phyloP scores from a whole-genome alignment of 2,888 invertebrate genomes.

The Gibbula magus region DNA sequence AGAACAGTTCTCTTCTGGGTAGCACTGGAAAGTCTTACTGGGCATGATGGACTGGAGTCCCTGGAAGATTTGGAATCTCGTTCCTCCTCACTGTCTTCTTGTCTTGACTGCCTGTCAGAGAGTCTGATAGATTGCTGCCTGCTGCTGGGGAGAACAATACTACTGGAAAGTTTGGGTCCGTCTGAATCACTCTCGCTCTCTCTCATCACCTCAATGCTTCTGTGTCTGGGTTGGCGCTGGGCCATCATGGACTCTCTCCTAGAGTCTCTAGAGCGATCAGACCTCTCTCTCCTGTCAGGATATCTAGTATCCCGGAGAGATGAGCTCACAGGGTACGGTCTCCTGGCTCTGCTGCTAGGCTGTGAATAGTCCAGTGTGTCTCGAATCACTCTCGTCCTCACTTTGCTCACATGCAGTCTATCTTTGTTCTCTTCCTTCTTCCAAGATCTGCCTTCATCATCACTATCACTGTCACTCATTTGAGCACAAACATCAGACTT shows the following conservation, averaged over 20 bases:
- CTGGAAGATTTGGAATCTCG: neutral
- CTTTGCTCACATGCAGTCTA: neutral
- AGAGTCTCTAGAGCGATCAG: neutral
- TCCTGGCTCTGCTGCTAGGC: neutral
- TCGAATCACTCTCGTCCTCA: neutral
- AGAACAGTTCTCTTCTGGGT: neutral
- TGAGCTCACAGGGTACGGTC: neutral
- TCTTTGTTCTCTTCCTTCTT: slow-evolving; percentile 36
- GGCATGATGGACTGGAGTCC: neutral
- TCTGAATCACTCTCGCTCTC: slow-evolving; percentile 12
- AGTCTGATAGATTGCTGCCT: neutral
- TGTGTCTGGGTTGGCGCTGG: neutral
- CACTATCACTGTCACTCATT: slow-evolving; percentile 58
- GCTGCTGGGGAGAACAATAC: slow-evolving; percentile 1
- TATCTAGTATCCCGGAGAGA: neutral
- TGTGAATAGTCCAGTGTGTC: neutral
- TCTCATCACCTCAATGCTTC: neutral
- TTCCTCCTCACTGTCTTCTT: neutral
- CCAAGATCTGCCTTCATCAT: slow-evolving; percentile 44
- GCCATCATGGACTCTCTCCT: neutral
- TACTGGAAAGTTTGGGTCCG: neutral
- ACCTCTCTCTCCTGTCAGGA: neutral
- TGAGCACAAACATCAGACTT: slow-evolving; percentile 11
- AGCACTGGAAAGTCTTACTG: neutral
- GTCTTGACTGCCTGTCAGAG: neutral